Conservation (phyloP, 2,797 vertebrate species). For the Acipenser oxyrinchus region DNA sequence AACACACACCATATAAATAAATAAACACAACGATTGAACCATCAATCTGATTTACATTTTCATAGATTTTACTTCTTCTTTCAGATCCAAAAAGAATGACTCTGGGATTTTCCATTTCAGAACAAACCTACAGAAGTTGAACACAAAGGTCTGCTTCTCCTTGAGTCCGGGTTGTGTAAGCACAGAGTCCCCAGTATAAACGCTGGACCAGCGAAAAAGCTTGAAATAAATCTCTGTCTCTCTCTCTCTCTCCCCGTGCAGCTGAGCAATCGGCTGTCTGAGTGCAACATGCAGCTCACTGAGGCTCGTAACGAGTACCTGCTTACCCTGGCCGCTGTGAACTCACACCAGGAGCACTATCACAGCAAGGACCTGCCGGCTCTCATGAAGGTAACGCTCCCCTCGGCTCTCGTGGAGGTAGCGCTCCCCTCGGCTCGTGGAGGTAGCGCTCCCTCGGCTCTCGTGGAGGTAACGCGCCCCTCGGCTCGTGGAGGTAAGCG, state of each 20-base stretch:
- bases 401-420: neutral
- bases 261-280: slow-evolving; percentile 61
- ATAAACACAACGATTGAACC: too few relatives aligned
- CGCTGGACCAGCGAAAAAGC: neutral
- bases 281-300: slow-evolving; percentile 63
- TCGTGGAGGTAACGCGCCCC: too few relatives aligned
- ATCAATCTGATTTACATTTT: too few relatives aligned
- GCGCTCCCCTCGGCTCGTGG: too few relatives aligned
- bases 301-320: slow-evolving; percentile 74
- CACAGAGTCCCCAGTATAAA: neutral
- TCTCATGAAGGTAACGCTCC: slow-evolving; percentile 61
- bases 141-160: slow-evolving; percentile 59
- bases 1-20: too few relatives aligned
- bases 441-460: too few relatives aligned
- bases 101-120: slow-evolving; percentile 79
- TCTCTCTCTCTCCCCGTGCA: slow-evolving; percentile 28
- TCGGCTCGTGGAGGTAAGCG: too few relatives aligned
- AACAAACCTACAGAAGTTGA: slow-evolving; percentile 71
- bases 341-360: slow-evolving; percentile 70
- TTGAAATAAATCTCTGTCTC: neutral
- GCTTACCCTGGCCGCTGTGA: slow-evolving; percentile 63
- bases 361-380: slow-evolving; percentile 55
- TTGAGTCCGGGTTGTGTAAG: neutral
- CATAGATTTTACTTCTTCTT: neutral
- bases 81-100: slow-evolving; percentile 71